Evolutionary conservation across 2,888 invertebrate species (phyloP), one percentile per base, ranked within the genome.

Genomic region (Drosophila lutescens): DNA sequence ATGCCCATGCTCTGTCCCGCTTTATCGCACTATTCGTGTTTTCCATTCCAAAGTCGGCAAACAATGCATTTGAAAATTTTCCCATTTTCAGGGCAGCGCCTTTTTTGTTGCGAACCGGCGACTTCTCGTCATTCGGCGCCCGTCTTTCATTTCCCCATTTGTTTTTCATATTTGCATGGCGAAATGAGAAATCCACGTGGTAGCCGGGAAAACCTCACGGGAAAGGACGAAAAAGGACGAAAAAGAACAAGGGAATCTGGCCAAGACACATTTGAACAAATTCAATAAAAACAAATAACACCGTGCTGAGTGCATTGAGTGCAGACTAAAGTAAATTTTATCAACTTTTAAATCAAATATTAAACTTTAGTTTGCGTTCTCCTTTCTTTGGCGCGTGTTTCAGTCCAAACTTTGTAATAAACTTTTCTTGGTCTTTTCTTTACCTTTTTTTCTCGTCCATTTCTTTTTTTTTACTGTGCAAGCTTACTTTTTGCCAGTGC

Each of bases 311-410:
- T 57, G 72, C 68, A 62, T 62, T 62, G 70, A 83, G 81, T 87
- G 87, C 74, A 74, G 87, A 77, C 76, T 81, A 81, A 87, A 83
- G 83, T 87, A 83, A 81, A 83, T 83, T 83, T 81, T 71, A 83
- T 83, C 80, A 85, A 88, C 85, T 88, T 85, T 85, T 86, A 88
- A 85, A 85, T 88, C 85, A 85, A 85, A 85, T 85, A 85, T 88
- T 83, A 80, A 88, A 85, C 86, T 85, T 85, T 88, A 67, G 69
- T 76, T 86, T 72, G 74, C 68, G 44, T 56, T 74, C 65, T 66
- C 43, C 58, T 57, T 71, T 69, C 69, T 73, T 75, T 74, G 56
- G 65, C 62, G 74, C 74, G 79, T 77, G 69, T 74, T 80, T 73
- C 71, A 78, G 69, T 74, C 65, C 70, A 76, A 77, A 85, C 55